Base-by-base conservation (phyloP, 2,888 invertebrate species). In the Drosophila kokeensis region DNA sequence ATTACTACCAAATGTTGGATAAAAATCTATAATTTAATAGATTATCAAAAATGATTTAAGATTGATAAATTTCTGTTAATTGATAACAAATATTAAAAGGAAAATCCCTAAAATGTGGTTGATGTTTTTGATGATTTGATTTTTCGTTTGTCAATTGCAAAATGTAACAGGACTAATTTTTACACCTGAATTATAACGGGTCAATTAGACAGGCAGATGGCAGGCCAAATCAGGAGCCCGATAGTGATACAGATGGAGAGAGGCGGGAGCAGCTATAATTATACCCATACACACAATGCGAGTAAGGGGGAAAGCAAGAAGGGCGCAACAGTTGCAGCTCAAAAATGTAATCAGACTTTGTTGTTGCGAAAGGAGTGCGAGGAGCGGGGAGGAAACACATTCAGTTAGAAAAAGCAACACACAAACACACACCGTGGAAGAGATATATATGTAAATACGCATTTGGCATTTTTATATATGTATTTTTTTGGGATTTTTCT, bases 301-400 rank as follows among this genome's bases (percentile, higher is more conserved):
- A 45, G 29, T 61, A 15, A 54, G 49, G 53, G 72, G 27, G 40
- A 59, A 55, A 55, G 50, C 40, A n/a, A 18, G 34, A 79, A 73
- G 68, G 61, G 64, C 74, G 68, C 45, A 79, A 71, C 77, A 61
- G 69, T 72, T 83, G 78, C 81, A 84, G 79, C 76, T 82, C 75
- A 79, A 84, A 79, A 82, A 84, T 84, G 84, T 79, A 84, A 82
- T 82, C 82, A 85, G 76, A 84, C 84, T 84, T 81, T 78, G 78
- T 81, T 74, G 78, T 45, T 64, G 69, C 77, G 71, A 66, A 71
- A 54, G 48, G n/a, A 11, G 62, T 40, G 60, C 21, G 67, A 60
- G 24, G 29, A n/a, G n/a, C n/a, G n/a, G n/a, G n/a, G n/a, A 30
- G 15, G 13, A 24, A 24, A 24, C 15, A 62, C 67, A 52, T 66